Conservation (phyloP, 2,888 invertebrate genomes). For the Polydesmus complanatus region DNA sequence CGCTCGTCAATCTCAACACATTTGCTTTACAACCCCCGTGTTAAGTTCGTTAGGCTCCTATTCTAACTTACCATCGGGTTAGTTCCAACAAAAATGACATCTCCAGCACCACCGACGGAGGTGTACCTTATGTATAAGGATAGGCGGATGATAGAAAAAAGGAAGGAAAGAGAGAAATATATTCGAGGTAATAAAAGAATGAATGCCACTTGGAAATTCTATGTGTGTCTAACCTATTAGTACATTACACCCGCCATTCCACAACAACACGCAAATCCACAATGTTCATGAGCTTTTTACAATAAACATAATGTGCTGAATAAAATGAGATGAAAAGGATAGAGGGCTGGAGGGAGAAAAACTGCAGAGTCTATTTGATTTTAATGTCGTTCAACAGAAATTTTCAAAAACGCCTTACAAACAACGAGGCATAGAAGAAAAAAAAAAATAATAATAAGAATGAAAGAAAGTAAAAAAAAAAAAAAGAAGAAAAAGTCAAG, state of each 20-base stretch:
- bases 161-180: neutral
- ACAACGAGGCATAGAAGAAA: neutral
- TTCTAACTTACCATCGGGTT: neutral
- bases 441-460: neutral
- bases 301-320: neutral
- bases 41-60: constrained; percentile 13
- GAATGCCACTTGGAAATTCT: neutral
- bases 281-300: neutral
- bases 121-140: too few relatives aligned
- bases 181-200: neutral
- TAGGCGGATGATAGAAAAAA: neutral
- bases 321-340: too few relatives aligned
- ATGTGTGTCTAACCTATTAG: neutral
- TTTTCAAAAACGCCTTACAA: neutral
- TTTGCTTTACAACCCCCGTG: neutral
- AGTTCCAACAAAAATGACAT: neutral
- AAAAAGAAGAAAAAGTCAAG: neutral
- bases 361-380: neutral
- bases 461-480: neutral
- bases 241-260: neutral
- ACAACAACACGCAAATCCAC: neutral
- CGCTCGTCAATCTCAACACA: constrained; percentile 8
- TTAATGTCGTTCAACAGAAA: neutral
- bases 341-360: neutral
- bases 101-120: too few relatives aligned